Conservation (phyloP, 2,797 vertebrate genomes). For the Smutsia gigantea region DNA sequence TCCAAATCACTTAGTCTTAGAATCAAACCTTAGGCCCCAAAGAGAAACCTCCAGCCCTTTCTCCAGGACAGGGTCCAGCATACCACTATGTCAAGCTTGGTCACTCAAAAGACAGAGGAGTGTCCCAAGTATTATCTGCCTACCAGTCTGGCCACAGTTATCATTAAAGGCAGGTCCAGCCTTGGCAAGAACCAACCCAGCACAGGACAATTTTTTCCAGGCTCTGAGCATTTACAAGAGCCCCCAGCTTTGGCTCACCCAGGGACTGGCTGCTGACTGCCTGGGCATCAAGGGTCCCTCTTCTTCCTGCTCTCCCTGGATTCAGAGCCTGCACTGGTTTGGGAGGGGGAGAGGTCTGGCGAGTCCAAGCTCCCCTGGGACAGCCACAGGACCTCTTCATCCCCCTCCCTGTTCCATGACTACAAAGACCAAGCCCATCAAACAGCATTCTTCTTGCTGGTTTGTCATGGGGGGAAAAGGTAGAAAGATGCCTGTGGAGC, state of each 20-base stretch:
- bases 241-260: not conserved
- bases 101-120: not conserved
- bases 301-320: not conserved
- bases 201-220: not conserved
- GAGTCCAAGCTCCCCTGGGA: not conserved
- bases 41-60: not conserved
- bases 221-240: not conserved
- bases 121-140: too few species aligned
- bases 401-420: not conserved
- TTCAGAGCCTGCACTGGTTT: not conserved
- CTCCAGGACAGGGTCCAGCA: not conserved
- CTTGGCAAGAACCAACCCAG: not conserved
- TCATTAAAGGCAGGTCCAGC: not conserved
- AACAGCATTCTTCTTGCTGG: not conserved
- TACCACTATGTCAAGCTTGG: not conserved
- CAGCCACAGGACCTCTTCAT: not conserved
- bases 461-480: not conserved
- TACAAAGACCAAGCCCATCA: not conserved
- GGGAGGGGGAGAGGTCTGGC: not conserved
- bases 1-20: not conserved
- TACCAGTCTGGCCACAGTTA: not conserved
- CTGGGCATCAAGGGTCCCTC: not conserved
- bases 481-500: not conserved
- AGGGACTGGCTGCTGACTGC: not conserved
- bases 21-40: not conserved